A percentile compares a stretch with the other conserved stretches of the same genome.
These are phyloP conservation scores for Dasysyrphus tricinctus DNA, from an alignment of 2,888 invertebrate species.

Conservation along the genomic window DNA sequence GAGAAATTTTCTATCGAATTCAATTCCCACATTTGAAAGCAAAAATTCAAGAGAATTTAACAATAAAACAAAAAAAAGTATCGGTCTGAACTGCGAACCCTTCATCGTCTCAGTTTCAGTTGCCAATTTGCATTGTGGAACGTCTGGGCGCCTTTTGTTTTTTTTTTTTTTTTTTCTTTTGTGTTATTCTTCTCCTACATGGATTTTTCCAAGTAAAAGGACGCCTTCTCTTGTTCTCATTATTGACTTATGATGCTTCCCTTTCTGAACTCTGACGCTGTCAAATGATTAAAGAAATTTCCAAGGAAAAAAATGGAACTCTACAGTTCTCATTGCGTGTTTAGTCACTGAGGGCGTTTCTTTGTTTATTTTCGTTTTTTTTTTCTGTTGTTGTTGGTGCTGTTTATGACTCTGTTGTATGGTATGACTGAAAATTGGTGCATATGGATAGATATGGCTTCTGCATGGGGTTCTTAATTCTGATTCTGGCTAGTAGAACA, in stretches of 20 bases:
- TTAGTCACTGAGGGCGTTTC: constrained; percentile 35
- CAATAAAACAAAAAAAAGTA: constrained; percentile 8
- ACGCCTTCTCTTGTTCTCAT: constrained; percentile 27
- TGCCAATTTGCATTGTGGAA: constrained; percentile 39
- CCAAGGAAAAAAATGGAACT: constrained; percentile 22
- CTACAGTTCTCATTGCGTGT: constrained; percentile 28
- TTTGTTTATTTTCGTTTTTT: constrained; percentile 12
- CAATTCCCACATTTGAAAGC: constrained; percentile 46
- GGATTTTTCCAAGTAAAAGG: constrained; percentile 21
- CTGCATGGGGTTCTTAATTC: constrained; percentile 19
- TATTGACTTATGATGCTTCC: constrained; percentile 37
- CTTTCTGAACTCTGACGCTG: constrained; percentile 5
- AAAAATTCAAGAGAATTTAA: neutral
- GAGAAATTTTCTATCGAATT: constrained; percentile 47
- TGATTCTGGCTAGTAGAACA: neutral
- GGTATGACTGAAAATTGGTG: constrained; percentile 22
- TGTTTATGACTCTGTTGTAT: constrained; percentile 18
- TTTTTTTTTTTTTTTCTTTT: neutral
- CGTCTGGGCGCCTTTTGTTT: constrained; percentile 20
- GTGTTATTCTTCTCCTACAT: neutral
- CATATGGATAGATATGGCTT: constrained; percentile 31
- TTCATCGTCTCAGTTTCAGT: constrained; percentile 27
- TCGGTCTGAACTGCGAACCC: constrained; percentile 34
- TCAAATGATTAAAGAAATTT: constrained; percentile 47
- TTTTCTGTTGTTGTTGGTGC: too few species aligned